Evolutionary conservation across 2,113 vertebrate genomes (phyloP).

Genomic region (Cromileptes altivelis): DNA sequence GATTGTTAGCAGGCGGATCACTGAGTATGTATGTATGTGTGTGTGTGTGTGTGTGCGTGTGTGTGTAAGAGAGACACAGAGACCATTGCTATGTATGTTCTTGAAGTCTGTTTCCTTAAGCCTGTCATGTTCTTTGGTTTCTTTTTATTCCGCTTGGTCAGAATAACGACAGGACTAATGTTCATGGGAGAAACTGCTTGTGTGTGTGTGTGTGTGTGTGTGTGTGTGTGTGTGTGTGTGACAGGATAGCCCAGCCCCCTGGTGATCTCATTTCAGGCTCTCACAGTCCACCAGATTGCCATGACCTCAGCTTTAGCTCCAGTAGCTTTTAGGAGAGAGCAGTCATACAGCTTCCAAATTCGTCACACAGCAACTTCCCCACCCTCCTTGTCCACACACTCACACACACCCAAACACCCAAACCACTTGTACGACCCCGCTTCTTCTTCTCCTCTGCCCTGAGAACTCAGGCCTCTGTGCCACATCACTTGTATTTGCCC

Average conservation of each 20-base stretch:
- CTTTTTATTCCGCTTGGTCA: conserved; percentile 65
- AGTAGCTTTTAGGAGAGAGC: conserved; percentile 56
- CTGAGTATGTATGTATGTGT: conserved; percentile 19
- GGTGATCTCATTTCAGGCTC: conserved; percentile 73
- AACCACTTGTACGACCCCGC: conserved; percentile 2
- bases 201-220: conserved; percentile 10
- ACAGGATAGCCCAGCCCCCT: conserved; percentile 40
- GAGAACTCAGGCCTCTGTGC: conserved; percentile 9
- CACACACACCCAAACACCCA: conserved; percentile 17
- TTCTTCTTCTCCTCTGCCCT: conserved; percentile 21
- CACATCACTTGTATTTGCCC: not conserved
- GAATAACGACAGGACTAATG: conserved; percentile 54
- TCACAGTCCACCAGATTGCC: conserved; percentile 58
- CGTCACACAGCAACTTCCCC: conserved; percentile 36
- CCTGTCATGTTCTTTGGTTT: conserved; percentile 47
- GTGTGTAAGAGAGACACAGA: not conserved
- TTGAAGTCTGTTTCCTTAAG: conserved; percentile 22
- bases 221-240: conserved; percentile 41
- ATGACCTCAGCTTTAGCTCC: conserved; percentile 73
- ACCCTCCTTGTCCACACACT: conserved; percentile 9
- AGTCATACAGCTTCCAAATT: conserved; percentile 39
- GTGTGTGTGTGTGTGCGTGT: conserved; percentile 34
- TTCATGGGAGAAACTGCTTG: conserved; percentile 60
- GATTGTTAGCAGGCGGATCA: conserved; percentile 70
- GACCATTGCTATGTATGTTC: conserved; percentile 17